These are phyloP conservation scores for Pandemis heparana DNA, from an alignment of 2,888 invertebrate genomes.

Conservation along the genomic window DNA sequence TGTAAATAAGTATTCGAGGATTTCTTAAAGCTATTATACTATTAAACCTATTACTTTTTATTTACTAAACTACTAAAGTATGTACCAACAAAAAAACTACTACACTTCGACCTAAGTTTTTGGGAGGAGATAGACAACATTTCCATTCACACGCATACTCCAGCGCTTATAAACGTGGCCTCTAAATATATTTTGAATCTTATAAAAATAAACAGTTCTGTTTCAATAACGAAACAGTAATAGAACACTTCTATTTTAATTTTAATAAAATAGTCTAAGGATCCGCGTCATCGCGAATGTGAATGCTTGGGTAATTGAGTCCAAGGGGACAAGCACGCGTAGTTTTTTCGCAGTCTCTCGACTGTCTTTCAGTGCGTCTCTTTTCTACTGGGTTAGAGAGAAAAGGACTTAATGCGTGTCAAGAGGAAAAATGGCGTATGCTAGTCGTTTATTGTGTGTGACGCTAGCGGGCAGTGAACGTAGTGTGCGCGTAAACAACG, in stretches of 20 bases:
- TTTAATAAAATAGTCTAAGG: conserved; percentile 25
- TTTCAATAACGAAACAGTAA: conserved; percentile 6
- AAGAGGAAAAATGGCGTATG: background rate
- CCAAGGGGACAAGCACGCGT: background rate
- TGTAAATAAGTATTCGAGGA: too few species aligned
- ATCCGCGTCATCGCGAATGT: conserved; percentile 28
- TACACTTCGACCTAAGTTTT: too few species aligned
- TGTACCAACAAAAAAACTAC: too few species aligned
- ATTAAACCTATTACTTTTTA: too few species aligned
- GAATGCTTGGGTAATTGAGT: conserved; percentile 18
- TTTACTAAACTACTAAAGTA: too few species aligned
- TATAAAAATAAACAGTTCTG: conserved; percentile 20
- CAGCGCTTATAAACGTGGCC: conserved; percentile 18
- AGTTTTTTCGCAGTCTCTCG: background rate
- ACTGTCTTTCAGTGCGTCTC: background rate
- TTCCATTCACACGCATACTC: background rate
- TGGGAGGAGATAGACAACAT: background rate
- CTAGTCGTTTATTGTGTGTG: background rate
- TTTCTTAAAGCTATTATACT: too few species aligned
- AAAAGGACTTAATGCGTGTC: background rate
- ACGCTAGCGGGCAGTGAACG: conserved; percentile 52
- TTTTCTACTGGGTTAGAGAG: background rate
- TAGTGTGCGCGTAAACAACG: conserved; percentile 58
- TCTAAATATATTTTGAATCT: conserved; percentile 2
- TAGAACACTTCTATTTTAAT: conserved; percentile 23